A percentile compares a stretch with the other conserved stretches of the same genome.
phyloP scores from a whole-genome alignment of 2,888 invertebrate genomes.

The Julus scanicus region DNA sequence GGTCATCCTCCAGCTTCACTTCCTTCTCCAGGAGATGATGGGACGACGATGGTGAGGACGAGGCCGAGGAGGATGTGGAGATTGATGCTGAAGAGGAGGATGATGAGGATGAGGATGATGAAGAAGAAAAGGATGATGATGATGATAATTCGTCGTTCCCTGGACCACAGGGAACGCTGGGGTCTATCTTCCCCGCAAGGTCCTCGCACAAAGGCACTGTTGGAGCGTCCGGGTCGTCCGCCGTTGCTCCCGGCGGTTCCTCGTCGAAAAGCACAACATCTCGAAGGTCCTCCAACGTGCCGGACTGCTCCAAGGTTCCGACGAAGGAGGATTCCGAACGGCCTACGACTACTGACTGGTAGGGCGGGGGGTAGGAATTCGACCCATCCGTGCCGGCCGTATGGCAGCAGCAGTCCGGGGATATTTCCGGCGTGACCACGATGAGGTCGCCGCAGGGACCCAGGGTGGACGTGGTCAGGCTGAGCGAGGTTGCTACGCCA shows the following conservation, averaged over 20 bases:
- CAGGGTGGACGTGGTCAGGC: conserved; percentile 48
- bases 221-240: neutral
- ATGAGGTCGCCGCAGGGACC: conserved; percentile 35
- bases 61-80: conserved; percentile 32
- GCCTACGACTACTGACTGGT: conserved; percentile 44
- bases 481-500: conserved; percentile 51
- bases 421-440: conserved; percentile 38
- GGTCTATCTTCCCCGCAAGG: neutral
- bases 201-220: conserved; percentile 51
- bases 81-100: conserved; percentile 36
- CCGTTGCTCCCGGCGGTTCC: neutral
- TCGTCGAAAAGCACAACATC: conserved; percentile 51
- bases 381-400: conserved; percentile 27
- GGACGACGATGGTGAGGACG: conserved; percentile 52
- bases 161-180: neutral
- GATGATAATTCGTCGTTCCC: conserved; percentile 6
- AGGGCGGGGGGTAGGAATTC: conserved; percentile 54
- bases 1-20: neutral
- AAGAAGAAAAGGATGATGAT: conserved; percentile 42
- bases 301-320: conserved; percentile 24
- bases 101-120: conserved; percentile 44
- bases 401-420: neutral
- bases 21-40: conserved; percentile 48
- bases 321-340: neutral
- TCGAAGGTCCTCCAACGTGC: conserved; percentile 53